Base-by-base conservation (phyloP, 2,888 invertebrate species). In the Lasioglossum leucozonium region DNA sequence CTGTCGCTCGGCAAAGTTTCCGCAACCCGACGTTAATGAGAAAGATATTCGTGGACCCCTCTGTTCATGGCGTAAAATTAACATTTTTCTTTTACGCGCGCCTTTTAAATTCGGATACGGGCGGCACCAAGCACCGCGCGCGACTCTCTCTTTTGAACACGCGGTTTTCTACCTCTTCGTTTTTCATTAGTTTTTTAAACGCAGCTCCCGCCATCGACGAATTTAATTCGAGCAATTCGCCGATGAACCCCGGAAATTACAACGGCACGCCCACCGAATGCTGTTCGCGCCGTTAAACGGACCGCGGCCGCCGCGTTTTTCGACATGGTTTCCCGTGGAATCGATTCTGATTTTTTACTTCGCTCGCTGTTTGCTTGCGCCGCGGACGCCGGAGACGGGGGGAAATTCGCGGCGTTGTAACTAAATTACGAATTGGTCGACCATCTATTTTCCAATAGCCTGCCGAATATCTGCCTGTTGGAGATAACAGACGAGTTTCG, bases 21-120 rank as follows among this genome's bases (percentile, higher is more conserved):
- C 65, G 40, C 30, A 22, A 13, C 37, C 40, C 72, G n/a, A 13
- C 65, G 62, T 30, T 58, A 78, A 78, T 72, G 58, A 78, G 42
- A 72, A 78, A 34, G 72, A 55, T 58, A 51, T 72, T 40, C 22
- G 13, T 16, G 55, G 16, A 37, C 37, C 51, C 47, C 47, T 30
- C 47, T 47, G 67, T 67, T 51, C 51, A 13, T 40, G 22, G 22
- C 26, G 73, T 73, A 44, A 82, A 82, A 81, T 82, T 82, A 82
- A 81, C 18, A 81, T 69, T 71, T 42, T 71, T 71, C 71, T 42
- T 71, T 71, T 42, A 40, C 67, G 11, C 71, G 42, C 4, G 42
- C 42, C n/a, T 3, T 71, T 71, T 42, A 13, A 42, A 42, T 26
- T 26, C 42, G 71, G 67, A 67, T 22, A 37, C 34, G 22, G 67